phyloP scores from a whole-genome alignment of 2,113 vertebrate species.

The Empidonax alnorum region DNA sequence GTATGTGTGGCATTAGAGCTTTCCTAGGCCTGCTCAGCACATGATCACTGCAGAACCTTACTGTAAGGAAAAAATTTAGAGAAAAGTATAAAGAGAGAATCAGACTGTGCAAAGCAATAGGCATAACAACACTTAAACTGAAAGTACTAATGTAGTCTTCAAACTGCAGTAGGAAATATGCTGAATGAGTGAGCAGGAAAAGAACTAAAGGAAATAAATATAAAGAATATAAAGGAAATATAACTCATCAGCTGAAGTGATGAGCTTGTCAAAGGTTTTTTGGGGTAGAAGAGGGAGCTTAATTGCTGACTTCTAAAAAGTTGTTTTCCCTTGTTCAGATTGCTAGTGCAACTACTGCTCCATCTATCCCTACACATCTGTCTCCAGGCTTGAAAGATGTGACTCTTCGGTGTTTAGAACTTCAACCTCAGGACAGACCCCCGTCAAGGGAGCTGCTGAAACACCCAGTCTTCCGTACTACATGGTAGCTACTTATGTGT shows the following conservation, averaged over 20 bases:
- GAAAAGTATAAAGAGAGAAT: neutral
- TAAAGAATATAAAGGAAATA: neutral
- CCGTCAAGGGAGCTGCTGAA: conserved; percentile 88
- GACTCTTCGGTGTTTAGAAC: conserved; percentile 88
- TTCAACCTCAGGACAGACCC: conserved; percentile 88
- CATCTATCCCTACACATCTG: conserved; percentile 84
- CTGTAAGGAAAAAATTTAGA: neutral
- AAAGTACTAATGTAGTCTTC: neutral
- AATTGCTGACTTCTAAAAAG: neutral
- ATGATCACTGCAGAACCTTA: neutral
- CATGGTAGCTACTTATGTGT: conserved; percentile 76
- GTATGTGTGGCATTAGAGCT: neutral
- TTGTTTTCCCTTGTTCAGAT: conserved; percentile 75
- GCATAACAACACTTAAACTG: neutral
- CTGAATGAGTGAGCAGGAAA: neutral
- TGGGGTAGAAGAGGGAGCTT: neutral
- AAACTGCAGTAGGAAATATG: neutral
- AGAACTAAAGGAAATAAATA: too few species aligned
- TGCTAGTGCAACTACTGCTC: conserved; percentile 88
- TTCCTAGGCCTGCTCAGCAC: neutral
- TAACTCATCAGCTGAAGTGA: neutral
- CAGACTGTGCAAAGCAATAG: neutral
- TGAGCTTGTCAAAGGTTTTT: neutral
- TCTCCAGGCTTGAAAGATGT: conserved; percentile 88
- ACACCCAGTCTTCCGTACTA: conserved; percentile 87